Evolutionary conservation across 2,888 invertebrate species (phyloP).

Genomic region (Caenorhabditis drosophilae): DNA sequence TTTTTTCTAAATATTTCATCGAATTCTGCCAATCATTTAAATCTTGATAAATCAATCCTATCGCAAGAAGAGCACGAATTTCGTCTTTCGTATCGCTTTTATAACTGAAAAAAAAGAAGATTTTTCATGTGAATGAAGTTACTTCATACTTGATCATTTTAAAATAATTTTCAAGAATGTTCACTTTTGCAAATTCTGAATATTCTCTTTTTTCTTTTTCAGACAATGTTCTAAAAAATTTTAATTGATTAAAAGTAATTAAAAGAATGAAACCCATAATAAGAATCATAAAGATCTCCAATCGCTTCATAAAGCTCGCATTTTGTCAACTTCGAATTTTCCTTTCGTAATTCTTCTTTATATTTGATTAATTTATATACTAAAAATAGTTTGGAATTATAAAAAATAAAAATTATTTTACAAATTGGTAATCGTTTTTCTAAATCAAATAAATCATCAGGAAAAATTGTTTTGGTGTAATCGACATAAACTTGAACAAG

Average conservation of each 20-base stretch:
- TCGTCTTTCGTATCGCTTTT: neutral
- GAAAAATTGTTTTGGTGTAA: neutral
- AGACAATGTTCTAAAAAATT: slow-evolving; percentile 8
- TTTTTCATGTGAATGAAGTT: neutral
- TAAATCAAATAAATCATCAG: slow-evolving; percentile 7
- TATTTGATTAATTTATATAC: slow-evolving; percentile 24
- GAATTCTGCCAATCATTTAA: neutral
- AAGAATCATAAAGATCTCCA: slow-evolving; percentile 27
- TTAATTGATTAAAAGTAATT: too few species aligned
- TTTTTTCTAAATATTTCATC: neutral
- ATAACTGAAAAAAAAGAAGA: neutral
- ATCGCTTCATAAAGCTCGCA: slow-evolving; percentile 24
- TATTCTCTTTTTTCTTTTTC: slow-evolving; percentile 23
- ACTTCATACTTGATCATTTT: slow-evolving; percentile 27
- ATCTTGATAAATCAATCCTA: neutral
- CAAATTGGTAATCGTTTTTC: slow-evolving; percentile 12
- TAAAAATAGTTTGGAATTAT: neutral
- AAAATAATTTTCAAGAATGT: slow-evolving; percentile 21
- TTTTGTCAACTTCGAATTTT: slow-evolving; percentile 3
- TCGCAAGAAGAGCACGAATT: neutral
- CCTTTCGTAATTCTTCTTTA: slow-evolving; percentile 6
- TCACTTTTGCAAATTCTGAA: slow-evolving; percentile 4
- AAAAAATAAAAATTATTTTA: slow-evolving; percentile 5
- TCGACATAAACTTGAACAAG: neutral
- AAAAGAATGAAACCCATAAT: too few species aligned